phyloP scores from a whole-genome alignment of 2,888 invertebrate species.

The Siphlonurus alternatus region DNA sequence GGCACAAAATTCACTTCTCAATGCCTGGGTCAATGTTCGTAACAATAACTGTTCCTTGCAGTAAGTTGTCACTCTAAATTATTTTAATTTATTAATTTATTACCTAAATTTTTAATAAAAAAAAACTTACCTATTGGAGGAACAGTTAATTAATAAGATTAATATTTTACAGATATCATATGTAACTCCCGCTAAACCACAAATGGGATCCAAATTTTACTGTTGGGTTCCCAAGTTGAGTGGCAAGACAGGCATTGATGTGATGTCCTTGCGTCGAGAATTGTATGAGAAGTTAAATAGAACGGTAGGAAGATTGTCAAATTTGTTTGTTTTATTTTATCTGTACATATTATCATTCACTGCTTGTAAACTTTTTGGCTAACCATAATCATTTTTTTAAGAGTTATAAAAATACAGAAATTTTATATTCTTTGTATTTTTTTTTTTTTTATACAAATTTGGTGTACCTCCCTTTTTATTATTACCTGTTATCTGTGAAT shows the following conservation, averaged over 20 bases:
- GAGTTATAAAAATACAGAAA: no score
- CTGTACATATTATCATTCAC: constrained; percentile 12
- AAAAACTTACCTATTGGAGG: no score
- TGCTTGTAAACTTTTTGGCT: constrained; percentile 14
- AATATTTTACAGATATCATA: constrained; percentile 31
- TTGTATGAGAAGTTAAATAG: constrained; percentile 28
- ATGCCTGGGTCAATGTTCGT: not conserved
- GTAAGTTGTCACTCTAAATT: no score
- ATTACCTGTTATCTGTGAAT: no score
- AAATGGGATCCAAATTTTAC: constrained; percentile 18
- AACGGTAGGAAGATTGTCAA: constrained; percentile 14
- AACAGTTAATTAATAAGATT: not conserved
- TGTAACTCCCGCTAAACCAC: constrained; percentile 29
- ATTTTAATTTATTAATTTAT: no score
- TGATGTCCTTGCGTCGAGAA: constrained; percentile 13
- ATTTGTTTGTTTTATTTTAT: constrained; percentile 17
- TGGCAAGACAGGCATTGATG: constrained; percentile 15
- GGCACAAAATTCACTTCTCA: not conserved
- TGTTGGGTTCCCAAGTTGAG: constrained; percentile 15
- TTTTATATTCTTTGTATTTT: no score
- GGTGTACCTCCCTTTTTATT: no score
- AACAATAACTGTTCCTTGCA: not conserved
- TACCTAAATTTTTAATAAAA: no score
- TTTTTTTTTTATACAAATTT: no score
- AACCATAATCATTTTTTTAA: constrained; percentile 14